Evolutionary conservation across 2,888 invertebrate genomes (phyloP).

Genomic region (Eucera pruinosa): DNA sequence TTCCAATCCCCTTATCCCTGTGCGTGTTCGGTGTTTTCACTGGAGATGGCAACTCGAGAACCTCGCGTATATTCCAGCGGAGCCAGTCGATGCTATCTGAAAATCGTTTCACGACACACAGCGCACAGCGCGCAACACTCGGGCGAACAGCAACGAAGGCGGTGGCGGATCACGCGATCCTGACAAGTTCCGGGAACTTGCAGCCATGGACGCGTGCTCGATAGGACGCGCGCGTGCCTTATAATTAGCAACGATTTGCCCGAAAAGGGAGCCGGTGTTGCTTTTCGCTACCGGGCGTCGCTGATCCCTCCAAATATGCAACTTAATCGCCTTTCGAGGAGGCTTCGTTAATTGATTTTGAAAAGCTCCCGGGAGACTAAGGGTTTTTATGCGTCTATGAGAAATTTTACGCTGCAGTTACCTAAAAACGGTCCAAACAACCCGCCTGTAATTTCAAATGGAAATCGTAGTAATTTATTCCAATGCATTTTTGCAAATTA

Average conservation of each 20-base stretch:
- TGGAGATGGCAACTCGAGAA: background rate
- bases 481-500: no score
- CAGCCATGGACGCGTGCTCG: constrained; percentile 8
- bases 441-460: no score
- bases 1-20: background rate
- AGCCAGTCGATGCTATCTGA: constrained; percentile 32
- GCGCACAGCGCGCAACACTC: background rate
- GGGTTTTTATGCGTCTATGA: no score
- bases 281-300: no score
- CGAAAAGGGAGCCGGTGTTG: background rate
- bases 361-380: no score
- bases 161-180: constrained; percentile 27
- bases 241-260: constrained; percentile 19
- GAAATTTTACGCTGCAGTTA: no score
- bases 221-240: constrained; percentile 41
- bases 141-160: constrained; percentile 21
- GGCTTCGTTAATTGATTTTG: no score
- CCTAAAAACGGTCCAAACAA: no score
- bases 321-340: no score
- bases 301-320: no score
- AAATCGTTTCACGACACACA: constrained; percentile 31
- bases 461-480: no score
- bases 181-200: constrained; percentile 30
- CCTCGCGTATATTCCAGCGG: background rate
- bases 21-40: background rate